phyloP scores from a whole-genome alignment of 2,113 vertebrate species.

The Thunnus maccoyii region DNA sequence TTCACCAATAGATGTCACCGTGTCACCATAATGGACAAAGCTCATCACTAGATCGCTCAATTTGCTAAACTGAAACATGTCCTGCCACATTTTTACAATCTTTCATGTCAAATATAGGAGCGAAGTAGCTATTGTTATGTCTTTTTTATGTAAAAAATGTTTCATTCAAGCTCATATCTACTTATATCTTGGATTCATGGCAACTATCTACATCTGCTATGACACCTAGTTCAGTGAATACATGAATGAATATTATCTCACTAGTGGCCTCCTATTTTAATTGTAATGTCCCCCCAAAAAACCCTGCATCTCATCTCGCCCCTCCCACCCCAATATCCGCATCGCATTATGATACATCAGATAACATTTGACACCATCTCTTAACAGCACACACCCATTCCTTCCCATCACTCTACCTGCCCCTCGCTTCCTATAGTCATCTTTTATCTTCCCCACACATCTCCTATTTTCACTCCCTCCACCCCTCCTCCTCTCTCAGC shows the following conservation, averaged over 20 bases:
- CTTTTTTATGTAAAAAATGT: background rate
- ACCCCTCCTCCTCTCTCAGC: background rate
- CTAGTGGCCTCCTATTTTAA: constrained; percentile 40
- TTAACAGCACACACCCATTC: constrained; percentile 23
- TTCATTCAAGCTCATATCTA: background rate
- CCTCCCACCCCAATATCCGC: constrained; percentile 71
- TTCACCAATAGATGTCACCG: constrained; percentile 68
- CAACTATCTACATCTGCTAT: constrained; percentile 38
- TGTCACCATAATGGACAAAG: constrained; percentile 18
- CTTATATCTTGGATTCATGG: constrained; percentile 13
- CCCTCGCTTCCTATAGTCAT: constrained; percentile 27
- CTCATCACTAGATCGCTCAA: rapidly evolving
- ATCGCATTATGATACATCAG: constrained; percentile 70
- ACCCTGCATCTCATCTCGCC: constrained; percentile 6
- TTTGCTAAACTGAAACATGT: background rate
- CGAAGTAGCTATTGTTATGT: background rate
- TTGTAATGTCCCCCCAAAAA: constrained; percentile 39
- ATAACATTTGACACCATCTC: constrained; percentile 62
- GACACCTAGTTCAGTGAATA: constrained; percentile 4
- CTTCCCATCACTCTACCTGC: constrained; percentile 51
- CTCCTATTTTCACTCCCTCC: constrained; percentile 34
- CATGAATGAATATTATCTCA: constrained; percentile 38
- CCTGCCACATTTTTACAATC: background rate
- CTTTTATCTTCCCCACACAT: constrained; percentile 47
- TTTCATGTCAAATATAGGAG: background rate